These are phyloP conservation scores for Typhlichthys eigenmanni DNA, from an alignment of 2,797 vertebrate genomes.

Conservation along the genomic window DNA sequence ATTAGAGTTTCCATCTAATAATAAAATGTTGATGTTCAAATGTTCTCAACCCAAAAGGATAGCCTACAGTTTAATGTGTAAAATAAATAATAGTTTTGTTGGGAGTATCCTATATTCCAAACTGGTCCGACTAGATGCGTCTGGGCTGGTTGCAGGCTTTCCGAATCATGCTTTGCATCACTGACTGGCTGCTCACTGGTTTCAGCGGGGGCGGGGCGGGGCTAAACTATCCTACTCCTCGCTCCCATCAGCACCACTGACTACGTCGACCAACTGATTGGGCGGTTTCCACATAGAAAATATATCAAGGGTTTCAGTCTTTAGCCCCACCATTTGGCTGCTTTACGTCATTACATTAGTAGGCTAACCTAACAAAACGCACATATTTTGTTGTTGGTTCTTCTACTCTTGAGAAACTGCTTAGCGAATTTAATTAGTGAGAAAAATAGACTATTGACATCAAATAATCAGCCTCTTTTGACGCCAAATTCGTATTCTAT, in stretches of 20 bases:
- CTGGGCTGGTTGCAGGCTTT: conserved; percentile 59
- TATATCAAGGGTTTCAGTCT: conserved; percentile 1
- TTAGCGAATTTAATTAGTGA: not conserved
- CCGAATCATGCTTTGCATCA: conserved; percentile 59
- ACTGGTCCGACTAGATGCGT: conserved; percentile 48
- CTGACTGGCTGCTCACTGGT: conserved; percentile 37
- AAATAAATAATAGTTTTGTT: conserved; percentile 32
- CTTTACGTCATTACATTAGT: not conserved
- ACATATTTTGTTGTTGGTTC: not conserved
- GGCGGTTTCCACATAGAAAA: not conserved
- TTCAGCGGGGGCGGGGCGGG: conserved; percentile 68
- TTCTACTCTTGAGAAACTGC: too few species aligned
- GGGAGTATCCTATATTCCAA: conserved; percentile 51
- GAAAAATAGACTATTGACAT: not conserved
- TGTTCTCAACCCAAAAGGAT: not conserved
- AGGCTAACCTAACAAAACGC: not conserved
- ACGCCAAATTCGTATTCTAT: not conserved
- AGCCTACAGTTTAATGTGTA: conserved; percentile 1
- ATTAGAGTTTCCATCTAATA: conserved; percentile 49
- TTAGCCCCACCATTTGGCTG: conserved; percentile 51
- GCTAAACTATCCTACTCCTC: conserved; percentile 43
- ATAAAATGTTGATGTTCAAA: conserved; percentile 6
- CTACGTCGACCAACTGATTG: conserved; percentile 10
- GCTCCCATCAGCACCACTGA: conserved; percentile 72
- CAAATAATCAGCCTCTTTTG: not conserved